A percentile compares a stretch with the other conserved stretches of the same genome.
These are phyloP conservation scores for Cecidostiba fungosa DNA, from an alignment of 2,888 invertebrate species.

Conservation along the genomic window DNA sequence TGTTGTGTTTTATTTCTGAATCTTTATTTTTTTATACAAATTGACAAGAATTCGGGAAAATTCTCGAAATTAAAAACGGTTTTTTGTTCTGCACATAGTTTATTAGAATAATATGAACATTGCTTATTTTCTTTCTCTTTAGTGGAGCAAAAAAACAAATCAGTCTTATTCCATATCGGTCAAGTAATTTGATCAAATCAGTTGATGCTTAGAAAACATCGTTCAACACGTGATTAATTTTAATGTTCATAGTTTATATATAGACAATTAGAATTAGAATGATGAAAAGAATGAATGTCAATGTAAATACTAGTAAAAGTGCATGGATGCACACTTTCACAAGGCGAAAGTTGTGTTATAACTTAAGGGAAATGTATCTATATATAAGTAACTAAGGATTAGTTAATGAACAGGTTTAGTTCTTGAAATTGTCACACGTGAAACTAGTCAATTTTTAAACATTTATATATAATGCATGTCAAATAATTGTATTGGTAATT, in stretches of 20 bases:
- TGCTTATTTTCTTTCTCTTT: constrained; percentile 65
- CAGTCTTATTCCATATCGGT: constrained; percentile 72
- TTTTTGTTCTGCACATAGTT: constrained; percentile 62
- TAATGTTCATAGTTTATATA: constrained; percentile 30
- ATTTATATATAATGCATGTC: background rate
- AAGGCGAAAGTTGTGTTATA: constrained; percentile 19
- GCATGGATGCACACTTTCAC: background rate
- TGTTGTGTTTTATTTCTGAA: background rate
- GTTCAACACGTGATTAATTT: constrained; percentile 21
- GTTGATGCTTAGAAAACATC: constrained; percentile 47
- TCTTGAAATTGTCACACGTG: constrained; percentile 19
- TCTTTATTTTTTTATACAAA: constrained; percentile 29
- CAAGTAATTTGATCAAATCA: constrained; percentile 63
- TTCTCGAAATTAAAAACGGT: constrained; percentile 60
- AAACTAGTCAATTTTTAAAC: constrained; percentile 21
- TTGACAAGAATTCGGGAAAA: constrained; percentile 30
- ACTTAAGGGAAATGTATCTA: constrained; percentile 27
- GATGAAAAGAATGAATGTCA: constrained; percentile 39
- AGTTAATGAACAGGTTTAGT: constrained; percentile 20
- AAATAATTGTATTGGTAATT: constrained; percentile 31
- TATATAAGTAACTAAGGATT: constrained; percentile 32
- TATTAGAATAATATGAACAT: constrained; percentile 65
- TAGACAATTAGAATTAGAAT: constrained; percentile 37
- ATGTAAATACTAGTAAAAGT: constrained; percentile 46
- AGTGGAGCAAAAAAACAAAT: constrained; percentile 70